Evolutionary conservation across 2,888 invertebrate genomes (phyloP), one percentile per base, ranked within the genome.

Genomic region (Aricia artaxerxes): DNA sequence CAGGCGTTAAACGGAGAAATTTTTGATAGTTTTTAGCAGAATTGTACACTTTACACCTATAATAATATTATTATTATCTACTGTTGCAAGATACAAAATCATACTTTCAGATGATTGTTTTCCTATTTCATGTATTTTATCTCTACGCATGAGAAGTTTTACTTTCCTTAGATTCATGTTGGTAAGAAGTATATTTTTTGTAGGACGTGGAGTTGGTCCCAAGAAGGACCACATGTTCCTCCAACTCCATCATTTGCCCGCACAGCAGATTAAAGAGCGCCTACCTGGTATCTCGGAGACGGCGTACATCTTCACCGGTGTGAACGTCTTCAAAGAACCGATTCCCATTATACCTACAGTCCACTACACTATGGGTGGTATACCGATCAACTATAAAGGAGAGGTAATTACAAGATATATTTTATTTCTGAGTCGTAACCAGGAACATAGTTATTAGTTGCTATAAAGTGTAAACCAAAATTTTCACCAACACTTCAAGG

Each of bases 341-440:
- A 98, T 99, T 84, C 99, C 99, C 0, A 98, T 99, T 3, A 92
- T 99, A 80, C 99, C 99, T 1, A 99, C 99, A 0, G 99, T 99
- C 0, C 99, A 99, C 92, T 99, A 99, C 92, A 99, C 99, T 86
- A 99, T 99, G 99, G 99, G 99, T 9, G 99, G 99, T 24, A 95
- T 99, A 73, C 99, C 99, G 0, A 99, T 99, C 16, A 99, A 99
- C 91, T 99, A 97, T 90, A 98, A 97, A 87, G 99, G 99, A 85
- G 99, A 99, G 88, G 93, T 93, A 78, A 61, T 35, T 64, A 61
- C 6, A 9, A 11, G 49, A 49, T 49, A 49, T 24, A n/a, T 61
- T 61, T 24, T 1, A n/a, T 57, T 16, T 16, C 57, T 16, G 4
- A 16, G 16, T 57, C 16, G 16, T 16, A 57, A 16, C 13, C 57